Evolutionary conservation across 2,113 vertebrate genomes (phyloP).

Genomic region (Vulpes ferrilata): DNA sequence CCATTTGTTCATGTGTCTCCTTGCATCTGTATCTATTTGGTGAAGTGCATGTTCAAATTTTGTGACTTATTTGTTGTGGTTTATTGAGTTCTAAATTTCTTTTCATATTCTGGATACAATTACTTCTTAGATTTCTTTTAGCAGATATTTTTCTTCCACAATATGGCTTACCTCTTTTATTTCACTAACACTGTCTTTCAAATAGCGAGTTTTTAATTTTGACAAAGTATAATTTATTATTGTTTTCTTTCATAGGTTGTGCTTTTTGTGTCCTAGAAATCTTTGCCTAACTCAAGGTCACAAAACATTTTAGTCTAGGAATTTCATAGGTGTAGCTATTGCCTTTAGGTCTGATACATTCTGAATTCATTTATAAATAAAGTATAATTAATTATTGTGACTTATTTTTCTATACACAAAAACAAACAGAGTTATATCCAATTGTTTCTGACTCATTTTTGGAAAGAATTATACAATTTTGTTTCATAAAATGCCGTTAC

Average conservation of each 20-base stretch:
- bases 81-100: background rate
- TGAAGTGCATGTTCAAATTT: background rate
- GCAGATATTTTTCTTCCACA: background rate
- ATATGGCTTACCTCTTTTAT: background rate
- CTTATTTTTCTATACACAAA: background rate
- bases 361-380: background rate
- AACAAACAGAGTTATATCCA: too few species aligned
- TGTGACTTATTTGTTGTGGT: background rate
- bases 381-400: background rate
- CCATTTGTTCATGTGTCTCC: background rate
- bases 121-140: background rate
- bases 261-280: background rate
- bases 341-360: background rate
- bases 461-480: background rate
- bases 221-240: background rate
- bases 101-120: background rate
- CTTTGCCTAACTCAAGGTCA: background rate
- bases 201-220: background rate
- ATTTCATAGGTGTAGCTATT: background rate
- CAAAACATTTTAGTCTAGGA: background rate
- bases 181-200: background rate
- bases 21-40: background rate
- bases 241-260: background rate
- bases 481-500: background rate
- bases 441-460: background rate